Evolutionary conservation across 2,113 vertebrate species (phyloP).

Genomic region (Anseranas semipalmata): DNA sequence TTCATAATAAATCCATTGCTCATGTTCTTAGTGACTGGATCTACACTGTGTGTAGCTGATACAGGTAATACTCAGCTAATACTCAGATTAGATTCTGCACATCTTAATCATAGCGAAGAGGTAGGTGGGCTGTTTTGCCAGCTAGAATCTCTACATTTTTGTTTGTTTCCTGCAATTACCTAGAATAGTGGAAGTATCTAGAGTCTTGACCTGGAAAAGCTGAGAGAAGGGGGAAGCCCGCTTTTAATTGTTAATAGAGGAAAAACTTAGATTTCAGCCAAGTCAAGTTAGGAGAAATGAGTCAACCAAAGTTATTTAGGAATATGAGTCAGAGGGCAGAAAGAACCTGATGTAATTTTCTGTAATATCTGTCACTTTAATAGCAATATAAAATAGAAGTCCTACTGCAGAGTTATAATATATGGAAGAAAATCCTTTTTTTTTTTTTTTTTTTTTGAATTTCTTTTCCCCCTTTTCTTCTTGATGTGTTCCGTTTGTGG

Average conservation of each 20-base stretch:
- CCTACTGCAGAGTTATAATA: neutral
- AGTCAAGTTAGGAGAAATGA: slow-evolving; percentile 19
- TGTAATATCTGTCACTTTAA: neutral
- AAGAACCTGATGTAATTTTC: neutral
- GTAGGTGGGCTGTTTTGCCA: neutral
- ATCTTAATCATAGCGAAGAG: fast-evolving
- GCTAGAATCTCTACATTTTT: neutral
- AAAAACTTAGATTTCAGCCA: neutral
- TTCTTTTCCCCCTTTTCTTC: neutral
- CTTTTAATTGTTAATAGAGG: neutral
- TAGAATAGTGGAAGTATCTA: neutral
- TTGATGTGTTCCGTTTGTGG: fast-evolving
- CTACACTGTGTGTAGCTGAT: neutral
- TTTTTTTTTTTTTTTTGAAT: neutral
- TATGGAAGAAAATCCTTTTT: neutral
- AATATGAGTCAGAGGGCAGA: slow-evolving; percentile 50
- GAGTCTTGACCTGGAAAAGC: neutral
- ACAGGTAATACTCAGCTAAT: too few relatives aligned
- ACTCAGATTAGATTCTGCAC: neutral
- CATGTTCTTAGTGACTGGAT: neutral
- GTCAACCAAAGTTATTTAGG: slow-evolving; percentile 8
- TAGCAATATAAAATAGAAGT: neutral
- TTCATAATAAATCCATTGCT: neutral
- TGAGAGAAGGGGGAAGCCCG: neutral
- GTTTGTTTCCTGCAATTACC: neutral